Base-by-base conservation (phyloP, 1,140 invertebrate species). In the Apis cerana region DNA sequence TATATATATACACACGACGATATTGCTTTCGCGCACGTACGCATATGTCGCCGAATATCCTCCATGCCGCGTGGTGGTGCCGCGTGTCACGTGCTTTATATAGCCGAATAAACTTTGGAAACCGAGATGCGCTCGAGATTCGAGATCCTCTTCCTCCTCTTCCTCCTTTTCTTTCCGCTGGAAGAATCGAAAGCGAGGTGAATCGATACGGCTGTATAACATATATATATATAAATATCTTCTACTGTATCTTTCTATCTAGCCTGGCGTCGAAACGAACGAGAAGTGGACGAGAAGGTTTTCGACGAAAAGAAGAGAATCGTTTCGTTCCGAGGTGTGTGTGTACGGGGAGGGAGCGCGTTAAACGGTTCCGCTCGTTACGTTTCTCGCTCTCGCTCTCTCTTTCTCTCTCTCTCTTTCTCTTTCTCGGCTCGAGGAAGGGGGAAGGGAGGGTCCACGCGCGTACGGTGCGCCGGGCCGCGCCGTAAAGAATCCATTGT, bases 401-500 rank as follows among this genome's bases (percentile, higher is more conserved):
- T 4, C 59, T 56, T 23, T 19, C 8, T 4, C 33, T 33, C 33
- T 4, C 33, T 33, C 33, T 33, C 2, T 27, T 2, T 27, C n/a
- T n/a, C n/a, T n/a, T n/a, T n/a, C n/a, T n/a, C n/a, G 33, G 2
- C 33, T n/a, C 33, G 33, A 43, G 33, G 33, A 43, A 43, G 33
- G 33, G 12, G 62, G 72, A 50, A 10, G 21, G 50, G 61, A 15
- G 12, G 56, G 11, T 19, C 21, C 27, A 33, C 33, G 19, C 33
- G 3, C 43, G 62, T 59, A 2, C 61, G 15, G 13, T 62, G 61
- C 48, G 56, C 59, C 21, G 59, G 61, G 48, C 23, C 33, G 23
- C 23, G 54, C 78, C 92, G 89, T 93, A 90, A 90, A 92, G 82
- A 91, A 94, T 94, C 89, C 85, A 90, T 92, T 94, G 93, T 94